Conservation (phyloP, 2,797 vertebrate species). For the Leucoraja ocellata region DNA sequence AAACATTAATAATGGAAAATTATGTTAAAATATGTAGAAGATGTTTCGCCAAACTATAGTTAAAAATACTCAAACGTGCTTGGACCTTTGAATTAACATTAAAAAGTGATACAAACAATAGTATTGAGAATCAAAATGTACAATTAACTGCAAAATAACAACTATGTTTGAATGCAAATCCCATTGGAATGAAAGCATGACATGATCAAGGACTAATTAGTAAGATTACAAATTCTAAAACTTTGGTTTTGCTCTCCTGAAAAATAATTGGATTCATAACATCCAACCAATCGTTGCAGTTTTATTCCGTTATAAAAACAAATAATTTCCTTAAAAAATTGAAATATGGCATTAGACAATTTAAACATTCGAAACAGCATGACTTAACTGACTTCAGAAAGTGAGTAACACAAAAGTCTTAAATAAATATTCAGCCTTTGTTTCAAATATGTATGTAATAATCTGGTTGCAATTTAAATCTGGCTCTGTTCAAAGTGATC, state of each 20-base stretch:
- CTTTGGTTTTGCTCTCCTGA: not conserved
- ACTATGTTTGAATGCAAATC: not conserved
- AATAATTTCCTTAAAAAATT: not conserved
- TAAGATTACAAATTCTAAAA: not conserved
- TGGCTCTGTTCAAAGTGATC: too few relatives aligned
- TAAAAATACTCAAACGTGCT: not conserved
- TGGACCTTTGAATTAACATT: not conserved
- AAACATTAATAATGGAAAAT: not conserved
- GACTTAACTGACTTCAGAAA: not conserved
- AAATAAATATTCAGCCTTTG: not conserved
- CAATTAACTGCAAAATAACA: not conserved
- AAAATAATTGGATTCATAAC: not conserved
- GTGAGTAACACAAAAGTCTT: not conserved
- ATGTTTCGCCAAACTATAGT: not conserved
- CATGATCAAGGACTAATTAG: not conserved
- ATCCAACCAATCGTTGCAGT: not conserved
- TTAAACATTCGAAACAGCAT: not conserved
- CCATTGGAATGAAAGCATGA: not conserved
- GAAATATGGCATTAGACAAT: not conserved
- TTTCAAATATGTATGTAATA: not conserved
- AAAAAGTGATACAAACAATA: not conserved
- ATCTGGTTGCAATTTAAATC: too few relatives aligned
- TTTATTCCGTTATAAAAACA: not conserved
- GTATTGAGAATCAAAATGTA: not conserved
- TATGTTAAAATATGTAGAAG: not conserved